Conservation (phyloP, 2,797 vertebrate genomes). For the Molossus alvarezi region DNA sequence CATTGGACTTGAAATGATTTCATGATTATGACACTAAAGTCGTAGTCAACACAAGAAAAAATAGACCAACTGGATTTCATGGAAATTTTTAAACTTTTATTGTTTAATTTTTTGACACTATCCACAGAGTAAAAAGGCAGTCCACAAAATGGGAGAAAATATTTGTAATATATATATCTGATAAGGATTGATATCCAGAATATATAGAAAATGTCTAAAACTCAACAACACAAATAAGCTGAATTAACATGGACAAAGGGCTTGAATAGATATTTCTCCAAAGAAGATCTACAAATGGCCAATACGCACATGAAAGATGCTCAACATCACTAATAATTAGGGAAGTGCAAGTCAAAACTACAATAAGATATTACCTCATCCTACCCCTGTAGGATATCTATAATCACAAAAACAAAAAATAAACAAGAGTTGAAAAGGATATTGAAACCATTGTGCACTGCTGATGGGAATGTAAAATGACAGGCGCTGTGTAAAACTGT, state of each 20-base stretch:
- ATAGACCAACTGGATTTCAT: background rate
- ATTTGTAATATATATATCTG: background rate
- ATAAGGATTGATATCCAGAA: background rate
- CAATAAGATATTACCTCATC: background rate
- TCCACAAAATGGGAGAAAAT: background rate
- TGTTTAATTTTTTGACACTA: background rate
- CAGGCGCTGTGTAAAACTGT: background rate
- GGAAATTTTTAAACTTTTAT: background rate
- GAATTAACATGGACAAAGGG: background rate
- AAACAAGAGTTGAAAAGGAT: background rate
- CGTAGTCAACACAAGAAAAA: background rate
- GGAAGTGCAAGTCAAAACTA: background rate
- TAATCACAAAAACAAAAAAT: background rate
- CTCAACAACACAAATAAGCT: background rate
- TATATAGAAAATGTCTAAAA: background rate
- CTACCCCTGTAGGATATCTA: background rate
- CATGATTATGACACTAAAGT: background rate
- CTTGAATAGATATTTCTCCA: background rate
- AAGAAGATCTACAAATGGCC: background rate
- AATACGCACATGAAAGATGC: background rate
- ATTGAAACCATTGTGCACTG: background rate
- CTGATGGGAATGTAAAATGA: background rate
- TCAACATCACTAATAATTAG: background rate
- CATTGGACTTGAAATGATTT: background rate
- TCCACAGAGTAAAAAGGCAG: background rate